Conservation (phyloP, 2,888 invertebrate species). For the Caenorhabditis sp. region DNA sequence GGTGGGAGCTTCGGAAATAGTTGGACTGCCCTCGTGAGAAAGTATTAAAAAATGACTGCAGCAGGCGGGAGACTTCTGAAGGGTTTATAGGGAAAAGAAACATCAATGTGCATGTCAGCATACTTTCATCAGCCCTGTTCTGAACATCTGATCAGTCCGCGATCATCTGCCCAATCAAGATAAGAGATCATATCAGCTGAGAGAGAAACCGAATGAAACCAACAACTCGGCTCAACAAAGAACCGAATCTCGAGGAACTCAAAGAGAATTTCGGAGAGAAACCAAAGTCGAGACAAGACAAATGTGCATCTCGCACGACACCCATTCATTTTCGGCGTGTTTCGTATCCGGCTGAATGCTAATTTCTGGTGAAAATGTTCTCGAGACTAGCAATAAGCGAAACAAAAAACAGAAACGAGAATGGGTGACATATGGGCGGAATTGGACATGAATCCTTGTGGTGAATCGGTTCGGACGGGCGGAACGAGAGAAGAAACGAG, state of each 20-base stretch:
- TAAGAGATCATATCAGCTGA: background rate
- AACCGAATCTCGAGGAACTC: background rate
- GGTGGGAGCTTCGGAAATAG: background rate
- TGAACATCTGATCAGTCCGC: background rate
- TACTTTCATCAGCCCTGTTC: no score
- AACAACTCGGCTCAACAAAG: background rate
- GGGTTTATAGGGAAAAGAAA: no score
- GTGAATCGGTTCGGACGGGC: background rate
- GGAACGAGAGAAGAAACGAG: background rate
- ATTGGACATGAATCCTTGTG: background rate
- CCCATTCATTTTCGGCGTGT: background rate
- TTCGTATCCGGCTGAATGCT: background rate
- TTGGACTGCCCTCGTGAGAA: background rate
- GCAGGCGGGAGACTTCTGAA: no score
- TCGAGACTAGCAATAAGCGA: no score
- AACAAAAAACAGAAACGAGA: background rate
- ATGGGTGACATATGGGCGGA: background rate
- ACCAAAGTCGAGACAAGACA: background rate
- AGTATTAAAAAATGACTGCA: background rate
- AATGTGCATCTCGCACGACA: background rate
- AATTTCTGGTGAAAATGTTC: conserved; percentile 5
- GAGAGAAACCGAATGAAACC: background rate
- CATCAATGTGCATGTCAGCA: no score
- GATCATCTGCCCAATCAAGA: background rate
- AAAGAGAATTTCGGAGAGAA: background rate